Percentiles rank a stretch among this genome's conserved stretches.
Conservation (phyloP, 2,888 invertebrate genomes). For the Erpobdella octoculata region DNA sequence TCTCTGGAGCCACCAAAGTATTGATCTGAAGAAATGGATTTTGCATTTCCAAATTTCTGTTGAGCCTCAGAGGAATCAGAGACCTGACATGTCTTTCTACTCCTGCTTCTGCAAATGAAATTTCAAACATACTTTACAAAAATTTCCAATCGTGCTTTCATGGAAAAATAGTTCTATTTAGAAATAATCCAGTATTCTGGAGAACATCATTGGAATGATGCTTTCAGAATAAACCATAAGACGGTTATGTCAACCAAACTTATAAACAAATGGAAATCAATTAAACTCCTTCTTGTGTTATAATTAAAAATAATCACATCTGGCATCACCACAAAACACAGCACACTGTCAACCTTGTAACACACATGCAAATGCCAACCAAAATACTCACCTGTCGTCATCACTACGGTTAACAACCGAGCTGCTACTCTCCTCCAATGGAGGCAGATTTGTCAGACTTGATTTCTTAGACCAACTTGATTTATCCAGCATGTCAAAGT, state of each 20-base stretch:
- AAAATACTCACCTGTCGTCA: slow-evolving; percentile 10
- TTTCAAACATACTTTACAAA: too few relatives aligned
- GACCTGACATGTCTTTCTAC: slow-evolving; percentile 40
- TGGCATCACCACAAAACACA: background rate
- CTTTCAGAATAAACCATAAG: too few relatives aligned
- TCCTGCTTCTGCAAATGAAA: slow-evolving; percentile 7
- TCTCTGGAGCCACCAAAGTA: slow-evolving; percentile 70
- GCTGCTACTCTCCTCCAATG: background rate
- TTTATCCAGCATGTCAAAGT: background rate
- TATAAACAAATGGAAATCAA: too few relatives aligned
- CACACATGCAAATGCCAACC: too few relatives aligned
- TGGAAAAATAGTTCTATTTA: too few relatives aligned
- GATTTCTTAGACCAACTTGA: background rate
- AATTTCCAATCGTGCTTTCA: too few relatives aligned
- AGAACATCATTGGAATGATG: too few relatives aligned
- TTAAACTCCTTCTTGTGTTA: background rate
- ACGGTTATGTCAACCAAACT: background rate
- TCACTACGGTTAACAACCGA: background rate
- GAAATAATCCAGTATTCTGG: too few relatives aligned
- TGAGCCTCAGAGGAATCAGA: slow-evolving; percentile 61
- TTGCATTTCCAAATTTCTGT: slow-evolving; percentile 92
- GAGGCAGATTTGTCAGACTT: background rate
- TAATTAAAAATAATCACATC: background rate
- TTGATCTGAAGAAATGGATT: slow-evolving; percentile 94
- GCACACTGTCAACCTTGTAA: background rate